These are phyloP conservation scores for Meganola albula DNA, from an alignment of 2,888 invertebrate genomes.

Conservation along the genomic window DNA sequence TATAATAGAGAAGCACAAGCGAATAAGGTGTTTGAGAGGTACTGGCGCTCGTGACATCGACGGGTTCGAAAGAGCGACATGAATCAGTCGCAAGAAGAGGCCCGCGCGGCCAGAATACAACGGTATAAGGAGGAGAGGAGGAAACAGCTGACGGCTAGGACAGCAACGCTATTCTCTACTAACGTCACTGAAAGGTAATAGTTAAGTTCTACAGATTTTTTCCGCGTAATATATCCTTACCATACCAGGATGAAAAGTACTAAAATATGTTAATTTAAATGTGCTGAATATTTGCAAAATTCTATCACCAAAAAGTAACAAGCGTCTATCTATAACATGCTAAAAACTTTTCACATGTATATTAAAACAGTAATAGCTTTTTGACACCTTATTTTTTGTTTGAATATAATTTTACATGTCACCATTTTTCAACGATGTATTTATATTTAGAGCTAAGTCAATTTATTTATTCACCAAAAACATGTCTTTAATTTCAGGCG, in stretches of 20 bases:
- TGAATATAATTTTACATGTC: neutral
- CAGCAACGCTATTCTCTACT: constrained; percentile 79
- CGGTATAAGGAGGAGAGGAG: constrained; percentile 85
- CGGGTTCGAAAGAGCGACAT: constrained; percentile 42
- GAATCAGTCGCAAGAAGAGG: constrained; percentile 67
- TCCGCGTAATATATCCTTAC: too few relatives aligned
- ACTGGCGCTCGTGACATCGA: constrained; percentile 57
- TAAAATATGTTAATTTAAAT: too few relatives aligned
- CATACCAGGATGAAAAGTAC: too few relatives aligned
- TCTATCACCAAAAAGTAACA: too few relatives aligned
- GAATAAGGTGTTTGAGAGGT: constrained; percentile 37
- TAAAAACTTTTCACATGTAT: too few relatives aligned
- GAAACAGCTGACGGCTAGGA: constrained; percentile 81
- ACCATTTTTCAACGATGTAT: too few relatives aligned
- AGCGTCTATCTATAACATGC: too few relatives aligned
- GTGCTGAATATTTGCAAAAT: too few relatives aligned
- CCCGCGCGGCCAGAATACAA: constrained; percentile 80
- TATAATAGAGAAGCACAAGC: constrained; percentile 43
- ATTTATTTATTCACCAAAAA: too few relatives aligned
- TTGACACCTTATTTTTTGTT: neutral
- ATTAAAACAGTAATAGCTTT: too few relatives aligned
- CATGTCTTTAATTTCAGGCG: constrained; percentile 59
- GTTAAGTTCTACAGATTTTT: neutral
- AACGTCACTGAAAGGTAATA: constrained; percentile 76
- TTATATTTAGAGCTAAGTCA: too few relatives aligned